A percentile compares a stretch with the other conserved stretches of the same genome.
These are phyloP conservation scores for Lapara coniferarum DNA, from an alignment of 2,888 invertebrate genomes.

Conservation along the genomic window DNA sequence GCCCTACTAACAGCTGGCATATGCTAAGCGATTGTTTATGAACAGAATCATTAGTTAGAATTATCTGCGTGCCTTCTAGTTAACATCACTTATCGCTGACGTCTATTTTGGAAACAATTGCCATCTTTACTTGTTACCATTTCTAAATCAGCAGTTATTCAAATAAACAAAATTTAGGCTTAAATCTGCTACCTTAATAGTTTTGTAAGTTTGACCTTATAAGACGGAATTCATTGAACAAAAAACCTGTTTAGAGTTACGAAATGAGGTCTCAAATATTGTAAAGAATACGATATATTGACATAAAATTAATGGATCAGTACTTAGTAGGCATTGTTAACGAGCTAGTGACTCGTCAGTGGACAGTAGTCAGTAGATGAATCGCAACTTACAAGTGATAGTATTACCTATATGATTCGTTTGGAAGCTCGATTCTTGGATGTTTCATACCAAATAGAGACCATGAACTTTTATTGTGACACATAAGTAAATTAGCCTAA, in stretches of 20 bases:
- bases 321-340: no score
- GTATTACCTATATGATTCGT: no score
- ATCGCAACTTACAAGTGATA: no score
- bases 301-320: no score
- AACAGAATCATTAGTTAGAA: constrained; percentile 9
- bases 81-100: constrained; percentile 9
- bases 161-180: neutral
- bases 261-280: constrained; percentile 1
- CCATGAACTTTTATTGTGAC: no score
- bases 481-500: no score
- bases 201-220: neutral
- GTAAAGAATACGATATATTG: neutral
- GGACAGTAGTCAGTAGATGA: no score
- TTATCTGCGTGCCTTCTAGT: constrained; percentile 3
- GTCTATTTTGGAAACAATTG: neutral
- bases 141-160: no score
- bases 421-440: no score
- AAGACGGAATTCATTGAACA: neutral
- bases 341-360: no score
- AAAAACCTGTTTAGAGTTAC: neutral
- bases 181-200: no score
- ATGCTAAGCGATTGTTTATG: constrained; percentile 22
- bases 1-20: constrained; percentile 1
- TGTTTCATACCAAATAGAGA: no score
- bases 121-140: neutral